Base-by-base conservation (phyloP, 2,113 vertebrate genomes). In the Psammodynastes pulverulentus region DNA sequence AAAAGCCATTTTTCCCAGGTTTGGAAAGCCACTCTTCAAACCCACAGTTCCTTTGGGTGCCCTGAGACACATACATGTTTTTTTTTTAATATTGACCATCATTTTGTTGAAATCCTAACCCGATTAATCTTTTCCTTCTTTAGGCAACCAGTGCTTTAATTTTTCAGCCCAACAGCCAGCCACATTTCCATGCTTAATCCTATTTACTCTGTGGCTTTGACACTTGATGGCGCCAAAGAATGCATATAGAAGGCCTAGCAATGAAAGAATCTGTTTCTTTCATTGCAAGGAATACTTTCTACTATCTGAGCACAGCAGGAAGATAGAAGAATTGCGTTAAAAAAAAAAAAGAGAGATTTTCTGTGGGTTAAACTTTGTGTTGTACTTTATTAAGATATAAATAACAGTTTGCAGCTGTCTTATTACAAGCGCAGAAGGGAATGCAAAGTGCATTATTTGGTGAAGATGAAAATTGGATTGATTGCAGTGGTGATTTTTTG, bases 151-250 rank as follows among this genome's bases (percentile, higher is more conserved):
- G 48, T 53, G 23, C 34, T 54, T 51, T 19, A 12, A 4, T 67
- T 12, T 49, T 67, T 21, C 23, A 91, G 85, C 10, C 56, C 3
- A 62, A 62, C 49, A 90, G 23, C 56, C 21, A 67, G 12, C 12
- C 45, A 86, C 54, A 67, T 12, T 39, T 5, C 39, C 21, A 9
- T 56, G 17, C 45, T n/a, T 19, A 26, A 34, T 9, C 21, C 51
- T 43, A 79, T 88, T 15, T 24, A 10, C 0, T 79, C 51, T 26
- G 23, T 53, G 8, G 2, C 86, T 96, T 89, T 88, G 93, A 94
- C 97, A 91, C 97, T 52, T 93, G 97, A 46, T 97, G 97, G 97
- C 96, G 93, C 96, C 96, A 97, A 92, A 92, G 85, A 52, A 79
- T 88, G 58, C 46, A 53, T 53, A 54, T 79, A 45, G 21, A n/a